phyloP scores from a whole-genome alignment of 2,888 invertebrate genomes.

The Phoenoteleia sp. region DNA sequence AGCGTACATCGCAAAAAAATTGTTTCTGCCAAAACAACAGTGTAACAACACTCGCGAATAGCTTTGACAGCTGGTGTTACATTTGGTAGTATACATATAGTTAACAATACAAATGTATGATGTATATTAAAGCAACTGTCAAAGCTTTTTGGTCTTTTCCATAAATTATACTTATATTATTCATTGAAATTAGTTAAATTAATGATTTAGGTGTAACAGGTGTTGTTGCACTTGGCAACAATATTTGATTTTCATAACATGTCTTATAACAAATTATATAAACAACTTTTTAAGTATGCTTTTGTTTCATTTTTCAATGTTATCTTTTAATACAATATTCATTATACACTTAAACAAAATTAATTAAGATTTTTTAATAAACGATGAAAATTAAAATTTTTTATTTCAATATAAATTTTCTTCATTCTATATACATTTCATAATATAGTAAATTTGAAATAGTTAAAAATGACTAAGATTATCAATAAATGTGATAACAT shows the following conservation, averaged over 20 bases:
- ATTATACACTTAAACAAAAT: too few relatives aligned
- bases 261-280: not conserved
- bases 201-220: slow-evolving; percentile 11
- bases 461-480: too few relatives aligned
- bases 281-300: too few relatives aligned
- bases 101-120: not conserved
- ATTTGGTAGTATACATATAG: not conserved
- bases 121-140: slow-evolving; percentile 23
- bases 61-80: slow-evolving; percentile 31
- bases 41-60: not conserved
- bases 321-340: too few relatives aligned
- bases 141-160: slow-evolving; percentile 4
- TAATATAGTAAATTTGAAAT: too few relatives aligned
- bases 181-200: not conserved
- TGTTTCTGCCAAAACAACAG: not conserved
- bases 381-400: too few relatives aligned
- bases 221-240: slow-evolving; percentile 13
- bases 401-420: too few relatives aligned
- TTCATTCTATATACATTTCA: too few relatives aligned
- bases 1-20: too few relatives aligned
- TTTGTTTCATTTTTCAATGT: too few relatives aligned
- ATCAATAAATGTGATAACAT: too few relatives aligned
- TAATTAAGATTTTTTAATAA: too few relatives aligned
- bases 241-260: slow-evolving; percentile 10
- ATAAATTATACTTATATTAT: not conserved